Percentiles rank a stretch among this genome's conserved stretches.
Conservation (phyloP, 2,113 vertebrate species). For the Hylia prasina region DNA sequence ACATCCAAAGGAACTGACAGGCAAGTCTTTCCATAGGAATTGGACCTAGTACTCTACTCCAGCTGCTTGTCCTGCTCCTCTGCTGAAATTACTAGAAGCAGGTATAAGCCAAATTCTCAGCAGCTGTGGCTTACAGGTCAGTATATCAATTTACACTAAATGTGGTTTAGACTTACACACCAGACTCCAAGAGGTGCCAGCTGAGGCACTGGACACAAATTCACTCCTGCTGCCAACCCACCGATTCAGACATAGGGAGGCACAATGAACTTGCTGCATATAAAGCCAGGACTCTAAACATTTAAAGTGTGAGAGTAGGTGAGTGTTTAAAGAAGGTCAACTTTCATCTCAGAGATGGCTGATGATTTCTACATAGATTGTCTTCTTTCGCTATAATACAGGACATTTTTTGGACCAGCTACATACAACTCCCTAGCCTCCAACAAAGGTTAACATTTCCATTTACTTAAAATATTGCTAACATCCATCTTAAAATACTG, state of each 20-base stretch:
- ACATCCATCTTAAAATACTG: background rate
- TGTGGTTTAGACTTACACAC: background rate
- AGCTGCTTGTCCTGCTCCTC: background rate
- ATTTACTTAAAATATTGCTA: slow-evolving; percentile 16
- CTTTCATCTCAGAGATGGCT: slow-evolving; percentile 1
- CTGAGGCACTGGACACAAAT: background rate
- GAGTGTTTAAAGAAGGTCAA: background rate
- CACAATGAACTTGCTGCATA: background rate
- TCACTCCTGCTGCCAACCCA: background rate
- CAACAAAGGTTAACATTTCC: slow-evolving; percentile 13
- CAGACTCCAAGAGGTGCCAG: background rate
- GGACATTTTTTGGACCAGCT: background rate
- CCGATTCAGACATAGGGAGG: background rate
- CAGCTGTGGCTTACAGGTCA: background rate
- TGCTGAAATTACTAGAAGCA: background rate
- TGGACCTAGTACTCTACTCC: background rate
- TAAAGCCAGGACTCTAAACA: background rate
- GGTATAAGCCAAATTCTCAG: background rate
- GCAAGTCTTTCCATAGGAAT: background rate
- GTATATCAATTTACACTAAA: background rate
- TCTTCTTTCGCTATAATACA: background rate
- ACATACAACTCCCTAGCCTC: background rate
- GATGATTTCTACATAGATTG: background rate
- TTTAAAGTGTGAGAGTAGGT: background rate
- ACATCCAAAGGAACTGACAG: background rate